Evolutionary conservation across 2,113 vertebrate genomes (phyloP).

Genomic region (Dryoscopus gambensis): DNA sequence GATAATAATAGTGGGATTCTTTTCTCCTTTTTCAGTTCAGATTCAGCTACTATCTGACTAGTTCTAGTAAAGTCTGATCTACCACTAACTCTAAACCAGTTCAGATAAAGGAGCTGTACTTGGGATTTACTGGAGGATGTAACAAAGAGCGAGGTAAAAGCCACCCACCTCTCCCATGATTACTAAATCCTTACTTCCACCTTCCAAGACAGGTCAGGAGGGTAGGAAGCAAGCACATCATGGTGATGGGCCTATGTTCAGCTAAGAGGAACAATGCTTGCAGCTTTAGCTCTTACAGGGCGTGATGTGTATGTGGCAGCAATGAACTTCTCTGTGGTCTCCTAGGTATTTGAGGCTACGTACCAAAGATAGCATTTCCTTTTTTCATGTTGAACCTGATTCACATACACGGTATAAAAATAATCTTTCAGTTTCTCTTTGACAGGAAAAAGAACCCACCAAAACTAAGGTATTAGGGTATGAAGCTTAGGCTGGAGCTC

Average conservation of each 20-base stretch:
- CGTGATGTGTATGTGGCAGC: not conserved
- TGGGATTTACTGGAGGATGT: not conserved
- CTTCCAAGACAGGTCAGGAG: not conserved
- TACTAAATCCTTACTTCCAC: not conserved
- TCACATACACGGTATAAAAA: not conserved
- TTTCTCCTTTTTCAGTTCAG: not conserved
- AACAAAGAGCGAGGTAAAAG: not conserved
- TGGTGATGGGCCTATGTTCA: not conserved
- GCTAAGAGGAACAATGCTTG: not conserved
- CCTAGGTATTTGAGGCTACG: rapidly evolving
- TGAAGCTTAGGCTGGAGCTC: not conserved
- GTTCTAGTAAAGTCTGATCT: not conserved
- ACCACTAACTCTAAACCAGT: not conserved
- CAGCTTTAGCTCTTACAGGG: not conserved
- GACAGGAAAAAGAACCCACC: not conserved
- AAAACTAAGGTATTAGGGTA: not conserved
- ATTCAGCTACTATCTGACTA: not conserved
- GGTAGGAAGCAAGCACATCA: not conserved
- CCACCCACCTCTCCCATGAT: not conserved
- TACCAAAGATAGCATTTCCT: not conserved
- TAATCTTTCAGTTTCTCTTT: not conserved
- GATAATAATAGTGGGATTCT: not conserved
- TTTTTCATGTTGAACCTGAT: not conserved
- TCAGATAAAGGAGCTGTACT: not conserved
- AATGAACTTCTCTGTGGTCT: not conserved